Evolutionary conservation across 2,113 vertebrate genomes (phyloP), one percentile per base, ranked within the genome.

Genomic region (Tachycineta bicolor): DNA sequence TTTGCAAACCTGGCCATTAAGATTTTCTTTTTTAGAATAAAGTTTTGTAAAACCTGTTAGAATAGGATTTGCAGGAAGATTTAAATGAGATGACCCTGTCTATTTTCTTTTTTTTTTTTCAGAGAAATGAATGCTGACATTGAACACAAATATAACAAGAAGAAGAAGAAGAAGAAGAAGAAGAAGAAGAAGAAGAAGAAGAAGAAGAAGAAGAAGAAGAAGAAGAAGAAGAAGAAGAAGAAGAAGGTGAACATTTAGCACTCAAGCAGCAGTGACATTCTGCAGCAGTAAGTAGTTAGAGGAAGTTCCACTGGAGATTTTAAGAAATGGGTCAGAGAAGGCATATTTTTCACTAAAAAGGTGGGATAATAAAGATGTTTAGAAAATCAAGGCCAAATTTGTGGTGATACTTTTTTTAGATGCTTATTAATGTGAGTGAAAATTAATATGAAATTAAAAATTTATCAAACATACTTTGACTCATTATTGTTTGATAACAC

Each of bases 301-400:
- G 3, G 58, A 41, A 37, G 6, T 34, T 50, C 14, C 14, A 23
- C 3, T n/a, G 9, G 6, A 76, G 9, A 70, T 39, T 58, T 33
- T 23, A 53, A 62, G 24, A 83, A 76, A 46, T n/a, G 16, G 11
- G 12, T 56, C 15, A 71, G 41, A 70, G 11, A 75, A 69, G 2
- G 16, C 12, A 34, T 1, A 20, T 76, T 47, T 82, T 41, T 11
- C 46, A 41, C 24, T 6, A 33, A 50, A 49, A 49, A 12, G 0
- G 1, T 47, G 7, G 1, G 4, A 55, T 6, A 33, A 4, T 4
- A 10, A 79, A 76, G 41, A 17, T 2, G 5, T 5, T 52, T 69
- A 11, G 46, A 82, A 76, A 47, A n/a, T 64, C 18, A 44, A 37
- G 11, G 37, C 4, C 3, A 47, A 59, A 59, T 49, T n/a, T 63